Evolutionary conservation across 2,113 vertebrate genomes (phyloP).

Genomic region (Rattus norvegicus): GRCr8 NC_086025.1:19563001-19563500

Average conservation of each 20-base stretch:
- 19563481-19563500: not conserved
- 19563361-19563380: not conserved
- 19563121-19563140: not conserved
- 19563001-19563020: not conserved
- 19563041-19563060: not conserved
- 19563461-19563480: not conserved
- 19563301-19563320: not conserved
- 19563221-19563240: too few relatives aligned
- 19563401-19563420: not conserved
- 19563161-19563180: not conserved
- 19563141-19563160: not conserved
- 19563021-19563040: not conserved
- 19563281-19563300: not conserved
- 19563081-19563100: not conserved
- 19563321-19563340: not conserved
- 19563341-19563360: not conserved
- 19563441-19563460: not conserved
- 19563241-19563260: not conserved
- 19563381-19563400: not conserved
- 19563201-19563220: not conserved
- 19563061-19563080: not conserved
- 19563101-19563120: not conserved
- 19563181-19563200: not conserved
- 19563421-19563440: not conserved
- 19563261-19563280: not conserved